Evolutionary conservation across 1,140 invertebrate species (phyloP), one percentile per base, ranked within the genome.

Genomic region (Brachionus rubens): DNA sequence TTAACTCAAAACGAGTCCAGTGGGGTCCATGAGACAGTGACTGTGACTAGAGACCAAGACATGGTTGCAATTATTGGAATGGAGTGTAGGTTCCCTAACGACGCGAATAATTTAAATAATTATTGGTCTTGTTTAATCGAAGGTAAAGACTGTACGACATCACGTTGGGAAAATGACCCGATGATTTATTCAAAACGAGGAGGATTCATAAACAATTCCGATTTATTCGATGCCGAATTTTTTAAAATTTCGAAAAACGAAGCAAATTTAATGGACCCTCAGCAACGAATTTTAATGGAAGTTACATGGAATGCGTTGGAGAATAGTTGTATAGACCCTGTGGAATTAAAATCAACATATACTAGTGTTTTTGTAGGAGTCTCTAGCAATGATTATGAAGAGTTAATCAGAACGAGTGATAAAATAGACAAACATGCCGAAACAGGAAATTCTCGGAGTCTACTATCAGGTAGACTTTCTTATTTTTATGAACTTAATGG

Each of bases 311-410:
- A 36, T 30, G 24, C 30, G 19, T 59, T 59, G 14, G 54, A 59
- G 24, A 28, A 36, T 30, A 59, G 30, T 26, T 28, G 54, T 12
- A 26, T 59, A 4, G 24, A 50, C 24, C 47, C 47, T 1, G 47
- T 19, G 24, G 16, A 5, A 50, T 50, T 50, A 50, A 50, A 50
- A 50, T 50, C 47, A 2, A 19, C 47, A 19, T 21, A 21, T 19
- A 50, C 47, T 19, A 50, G 47, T 50, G 47, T 50, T 50, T 50
- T 50, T 50, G 47, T 50, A n/a, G 47, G 47, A 12, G 47, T 50
- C 16, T 50, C 47, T 1, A 16, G 47, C 24, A 50, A 50, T 50
- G 47, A 50, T 50, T 50, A 50, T 50, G 47, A 50, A 16, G 47
- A 50, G 24, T 7, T 50, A 21, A 50, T 50, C 47, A 50, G 24